Percentiles rank a stretch among this genome's conserved stretches.
Evolutionary conservation across 1,140 invertebrate genomes (phyloP).

Genomic region (Acyrthosiphon pisum): DNA sequence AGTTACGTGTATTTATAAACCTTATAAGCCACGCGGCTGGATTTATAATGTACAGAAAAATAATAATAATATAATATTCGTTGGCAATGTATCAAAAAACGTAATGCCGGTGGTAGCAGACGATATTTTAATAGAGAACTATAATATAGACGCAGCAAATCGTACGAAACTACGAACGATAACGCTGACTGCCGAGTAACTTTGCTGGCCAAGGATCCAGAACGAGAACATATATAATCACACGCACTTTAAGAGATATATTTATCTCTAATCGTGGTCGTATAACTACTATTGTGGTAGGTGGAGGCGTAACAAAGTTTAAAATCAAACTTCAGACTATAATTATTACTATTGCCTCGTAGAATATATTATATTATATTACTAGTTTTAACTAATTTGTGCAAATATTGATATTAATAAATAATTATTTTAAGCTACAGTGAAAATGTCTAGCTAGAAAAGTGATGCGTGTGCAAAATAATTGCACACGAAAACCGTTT

Average conservation of each 20-base stretch:
- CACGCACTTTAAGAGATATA: neutral
- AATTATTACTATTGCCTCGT: neutral
- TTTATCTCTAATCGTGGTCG: constrained; percentile 6
- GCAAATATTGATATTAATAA: neutral
- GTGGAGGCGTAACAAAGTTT: neutral
- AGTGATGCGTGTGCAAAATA: neutral
- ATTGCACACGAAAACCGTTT: neutral
- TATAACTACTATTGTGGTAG: neutral
- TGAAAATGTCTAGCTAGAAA: neutral
- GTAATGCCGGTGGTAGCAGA: neutral
- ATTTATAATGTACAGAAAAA: neutral
- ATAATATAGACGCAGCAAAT: neutral
- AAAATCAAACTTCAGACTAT: neutral
- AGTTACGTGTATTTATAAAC: neutral
- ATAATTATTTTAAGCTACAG: neutral
- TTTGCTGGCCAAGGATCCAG: neutral
- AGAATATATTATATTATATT: neutral
- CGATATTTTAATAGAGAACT: neutral
- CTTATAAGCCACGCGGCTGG: neutral
- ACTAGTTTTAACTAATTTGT: neutral
- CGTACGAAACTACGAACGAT: neutral
- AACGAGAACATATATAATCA: neutral
- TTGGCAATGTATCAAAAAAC: constrained; percentile 21
- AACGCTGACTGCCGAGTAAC: neutral
- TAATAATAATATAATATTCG: neutral